Evolutionary conservation across 2,888 invertebrate genomes (phyloP), one percentile per base, ranked within the genome.

Genomic region (Acleris cristana): DNA sequence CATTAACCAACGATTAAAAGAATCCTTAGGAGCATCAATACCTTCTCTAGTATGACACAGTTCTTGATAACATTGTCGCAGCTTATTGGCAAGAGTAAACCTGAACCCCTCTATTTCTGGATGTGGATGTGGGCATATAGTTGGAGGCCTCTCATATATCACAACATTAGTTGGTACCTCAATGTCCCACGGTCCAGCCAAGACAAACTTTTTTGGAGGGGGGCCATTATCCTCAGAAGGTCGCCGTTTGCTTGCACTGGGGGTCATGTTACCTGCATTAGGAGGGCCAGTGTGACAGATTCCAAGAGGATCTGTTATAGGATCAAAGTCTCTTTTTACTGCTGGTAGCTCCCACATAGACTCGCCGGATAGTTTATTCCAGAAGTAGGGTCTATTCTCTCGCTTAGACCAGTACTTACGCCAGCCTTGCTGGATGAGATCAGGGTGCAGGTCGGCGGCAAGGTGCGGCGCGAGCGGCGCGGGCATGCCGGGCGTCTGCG

Each of bases 271-370:
- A 2, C 89, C 89, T 34, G 86, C 86, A 80, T 81, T 92, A 76
- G 84, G 90, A 77, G 85, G 90, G 64, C 81, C 93, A 69, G 86
- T 90, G 76, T 86, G 93, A 79, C 95, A 95, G 73, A 98, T 97
- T 14, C 97, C 98, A 69, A 98, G 90, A 0, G 98, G 98, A 88
- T 98, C 98, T 63, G 98, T 98, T 58, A 98, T 95, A 1, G 97
- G 97, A 92, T 99, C 98, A 88, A 97, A 98, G 76, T 96, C 96
- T 69, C 95, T 94, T 81, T 96, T 96, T 12, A 95, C 88, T n/a
- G 95, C 94, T 16, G 98, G 98, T 94, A 98, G 95, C 86, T 99
- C 99, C 99, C 99, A 99, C 76, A 98, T 93, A n/a, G 98, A 98
- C 90, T 99, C 98, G 63, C 98, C 98, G 0, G 98, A 98, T 26